Base-by-base conservation (phyloP, 2,113 vertebrate species). In the Gymnocephalus cernua region DNA sequence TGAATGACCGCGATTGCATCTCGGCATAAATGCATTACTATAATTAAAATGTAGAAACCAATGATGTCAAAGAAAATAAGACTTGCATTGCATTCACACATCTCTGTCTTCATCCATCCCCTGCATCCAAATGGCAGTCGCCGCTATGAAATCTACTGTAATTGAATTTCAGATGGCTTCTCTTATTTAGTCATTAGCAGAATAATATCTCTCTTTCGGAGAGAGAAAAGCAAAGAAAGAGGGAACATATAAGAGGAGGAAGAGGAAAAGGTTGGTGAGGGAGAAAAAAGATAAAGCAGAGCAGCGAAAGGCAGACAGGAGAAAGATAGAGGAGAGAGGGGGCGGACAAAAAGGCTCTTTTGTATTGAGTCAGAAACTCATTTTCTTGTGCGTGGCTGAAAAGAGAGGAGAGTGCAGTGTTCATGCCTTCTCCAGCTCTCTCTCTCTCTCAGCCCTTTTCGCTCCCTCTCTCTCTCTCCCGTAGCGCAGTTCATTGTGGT, bases 351-450 rank as follows among this genome's bases (percentile, higher is more conserved):
- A 96, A 95, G 95, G 94, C 95, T 96, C 96, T 96, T 98, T 98
- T 98, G 97, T 98, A 95, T 97, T 93, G 96, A 96, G 96, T 96
- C 96, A 98, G 96, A 98, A 99, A 97, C 97, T 97, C 95, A 98
- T 99, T 98, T 99, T 99, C 97, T 88, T 96, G 95, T 83, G 73
- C 94, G 95, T 95, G 96, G 96, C 96, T 98, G 96, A 97, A 97
- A 97, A 96, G 90, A 92, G 86, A 75, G 80, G 71, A 80, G 95
- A 96, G 96, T 83, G 96, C 97, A 96, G 95, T 94, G 95, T 96
- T 96, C 94, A 94, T 96, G 96, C 95, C 95, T 95, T 96, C 96
- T 95, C 90, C 91, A 93, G 44, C 65, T 64, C 62, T 61, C 12
- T 94, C 93, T 95, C 58, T 35, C 77, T 80, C 58, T 72, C 95